Evolutionary conservation across 1,140 invertebrate species (phyloP).

Genomic region (Trinorchestia longiramus): DNA sequence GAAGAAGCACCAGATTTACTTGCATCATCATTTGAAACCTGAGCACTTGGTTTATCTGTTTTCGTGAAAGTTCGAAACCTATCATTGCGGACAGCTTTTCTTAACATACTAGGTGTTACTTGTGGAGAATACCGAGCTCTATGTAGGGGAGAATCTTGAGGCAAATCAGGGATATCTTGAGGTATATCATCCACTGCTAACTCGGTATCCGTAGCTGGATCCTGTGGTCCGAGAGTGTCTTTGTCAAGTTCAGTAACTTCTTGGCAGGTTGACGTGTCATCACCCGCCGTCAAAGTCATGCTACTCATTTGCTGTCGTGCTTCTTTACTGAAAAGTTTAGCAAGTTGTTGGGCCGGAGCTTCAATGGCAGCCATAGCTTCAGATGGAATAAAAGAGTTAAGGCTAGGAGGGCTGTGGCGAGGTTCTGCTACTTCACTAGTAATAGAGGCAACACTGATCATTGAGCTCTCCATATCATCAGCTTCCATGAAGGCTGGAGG

Average conservation of each 20-base stretch:
- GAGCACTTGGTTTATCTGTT: constrained; percentile 58
- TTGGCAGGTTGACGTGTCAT: constrained; percentile 74
- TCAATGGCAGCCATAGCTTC: constrained; percentile 67
- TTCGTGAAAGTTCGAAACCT: constrained; percentile 67
- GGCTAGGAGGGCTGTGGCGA: constrained; percentile 59
- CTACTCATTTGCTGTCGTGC: constrained; percentile 66
- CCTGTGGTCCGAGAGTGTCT: constrained; percentile 73
- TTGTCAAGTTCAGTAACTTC: constrained; percentile 74
- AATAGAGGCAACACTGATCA: constrained; percentile 86
- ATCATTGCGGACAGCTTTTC: constrained; percentile 61
- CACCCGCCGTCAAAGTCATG: constrained; percentile 64
- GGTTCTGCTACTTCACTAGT: constrained; percentile 80
- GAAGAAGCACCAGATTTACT: constrained; percentile 59
- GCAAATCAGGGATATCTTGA: constrained; percentile 67
- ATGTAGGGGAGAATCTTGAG: constrained; percentile 61
- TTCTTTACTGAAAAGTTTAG: constrained; percentile 68
- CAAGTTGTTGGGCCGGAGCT: constrained; percentile 68
- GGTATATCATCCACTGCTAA: constrained; percentile 68
- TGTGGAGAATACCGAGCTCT: constrained; percentile 23
- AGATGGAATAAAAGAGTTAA: constrained; percentile 64
- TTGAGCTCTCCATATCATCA: constrained; percentile 80
- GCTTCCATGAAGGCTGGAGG: constrained; percentile 84
- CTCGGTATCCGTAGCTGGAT: constrained; percentile 69
- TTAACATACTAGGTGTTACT: constrained; percentile 52
- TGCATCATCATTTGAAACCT: constrained; percentile 55